Conservation (phyloP, 2,113 vertebrate species). For the Tricholaema leucomelas region DNA sequence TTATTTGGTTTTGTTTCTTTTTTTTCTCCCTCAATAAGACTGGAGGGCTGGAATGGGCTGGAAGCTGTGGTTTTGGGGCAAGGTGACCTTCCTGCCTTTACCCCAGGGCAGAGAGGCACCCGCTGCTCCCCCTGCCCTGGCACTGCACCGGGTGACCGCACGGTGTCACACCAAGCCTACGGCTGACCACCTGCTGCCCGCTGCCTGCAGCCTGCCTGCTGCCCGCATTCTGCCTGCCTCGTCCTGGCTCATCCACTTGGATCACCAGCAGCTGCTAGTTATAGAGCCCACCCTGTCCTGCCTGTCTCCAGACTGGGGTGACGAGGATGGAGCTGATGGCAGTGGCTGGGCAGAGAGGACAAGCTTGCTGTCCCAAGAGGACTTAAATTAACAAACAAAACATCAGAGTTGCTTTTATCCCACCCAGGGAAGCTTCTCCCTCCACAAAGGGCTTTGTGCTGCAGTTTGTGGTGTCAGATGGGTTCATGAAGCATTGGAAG, state of each 20-base stretch:
- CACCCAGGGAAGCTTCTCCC: neutral
- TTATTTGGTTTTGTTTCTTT: neutral
- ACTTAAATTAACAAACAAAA: too few relatives aligned
- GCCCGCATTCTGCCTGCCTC: too few relatives aligned
- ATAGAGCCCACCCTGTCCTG: too few relatives aligned
- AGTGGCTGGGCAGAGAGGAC: neutral
- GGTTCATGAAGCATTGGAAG: accelerated
- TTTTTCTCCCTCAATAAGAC: too few relatives aligned
- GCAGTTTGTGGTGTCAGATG: accelerated
- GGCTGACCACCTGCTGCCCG: too few relatives aligned
- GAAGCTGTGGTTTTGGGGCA: accelerated
- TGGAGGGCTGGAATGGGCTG: neutral
- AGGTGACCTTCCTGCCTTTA: accelerated
- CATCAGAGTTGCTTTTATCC: neutral
- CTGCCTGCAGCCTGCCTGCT: neutral
- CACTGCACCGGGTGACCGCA: slow-evolving; percentile 34
- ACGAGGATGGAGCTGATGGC: neutral
- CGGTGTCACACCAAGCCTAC: slow-evolving; percentile 35
- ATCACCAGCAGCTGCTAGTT: too few relatives aligned
- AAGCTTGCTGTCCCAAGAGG: accelerated
- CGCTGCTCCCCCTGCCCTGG: neutral
- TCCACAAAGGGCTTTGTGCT: neutral
- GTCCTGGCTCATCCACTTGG: too few relatives aligned
- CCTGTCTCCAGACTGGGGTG: too few relatives aligned
- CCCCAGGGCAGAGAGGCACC: neutral